Conservation (phyloP, 2,113 vertebrate species). For the Spilogale gracilis region DNA sequence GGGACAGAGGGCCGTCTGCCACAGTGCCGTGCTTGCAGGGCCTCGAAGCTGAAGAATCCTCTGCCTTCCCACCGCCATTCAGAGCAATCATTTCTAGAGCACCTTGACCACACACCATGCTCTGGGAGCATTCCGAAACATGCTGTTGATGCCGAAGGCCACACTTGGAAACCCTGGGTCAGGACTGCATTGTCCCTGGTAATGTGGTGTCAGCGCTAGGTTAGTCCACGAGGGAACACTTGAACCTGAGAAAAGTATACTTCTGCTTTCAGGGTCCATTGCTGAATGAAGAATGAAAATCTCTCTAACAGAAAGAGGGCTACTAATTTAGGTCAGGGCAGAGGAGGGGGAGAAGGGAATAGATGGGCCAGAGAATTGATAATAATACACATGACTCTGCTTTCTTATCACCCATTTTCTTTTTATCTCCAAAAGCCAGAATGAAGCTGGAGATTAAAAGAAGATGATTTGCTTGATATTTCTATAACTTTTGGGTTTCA, state of each 20-base stretch:
- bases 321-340: not conserved
- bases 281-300: not conserved
- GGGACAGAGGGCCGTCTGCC: not conserved
- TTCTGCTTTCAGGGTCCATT: not conserved
- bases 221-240: not conserved
- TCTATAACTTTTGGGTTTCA: not conserved
- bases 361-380: not conserved
- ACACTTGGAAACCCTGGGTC: not conserved
- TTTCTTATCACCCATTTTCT: not conserved
- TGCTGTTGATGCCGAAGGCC: not conserved
- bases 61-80: not conserved
- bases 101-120: not conserved
- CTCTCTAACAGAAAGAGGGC: not conserved
- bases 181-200: accelerated
- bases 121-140: not conserved
- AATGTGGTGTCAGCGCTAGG: not conserved
- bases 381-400: not conserved
- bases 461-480: not conserved
- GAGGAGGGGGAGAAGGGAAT: not conserved
- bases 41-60: not conserved
- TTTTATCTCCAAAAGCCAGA: not conserved
- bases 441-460: constrained; percentile 28
- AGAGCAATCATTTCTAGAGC: not conserved
- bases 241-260: not conserved
- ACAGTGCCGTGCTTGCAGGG: not conserved